Evolutionary conservation across 1,140 invertebrate genomes (phyloP), one percentile per base, ranked within the genome.

Genomic region (Caenorhabditis latens): DNA sequence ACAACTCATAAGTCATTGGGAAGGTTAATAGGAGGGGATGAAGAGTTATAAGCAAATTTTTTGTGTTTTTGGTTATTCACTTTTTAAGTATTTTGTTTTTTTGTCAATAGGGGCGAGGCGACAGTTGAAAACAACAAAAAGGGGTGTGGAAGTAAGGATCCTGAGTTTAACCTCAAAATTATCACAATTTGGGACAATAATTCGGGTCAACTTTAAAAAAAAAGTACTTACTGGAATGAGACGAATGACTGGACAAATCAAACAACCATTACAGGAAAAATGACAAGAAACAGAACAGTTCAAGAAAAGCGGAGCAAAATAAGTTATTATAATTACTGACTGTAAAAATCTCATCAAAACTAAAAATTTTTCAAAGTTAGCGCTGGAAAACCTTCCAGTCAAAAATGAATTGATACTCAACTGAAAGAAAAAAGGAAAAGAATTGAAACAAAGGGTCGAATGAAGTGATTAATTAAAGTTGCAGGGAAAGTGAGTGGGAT

Each of bases 221-320:
- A 13, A 13, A 50, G 71, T 21, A 13, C 21, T 50, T 53, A 53
- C 4, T 79, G 71, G 71, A 79, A 79, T 79, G 71, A 21, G 71
- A 46, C 46, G 71, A 16, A 79, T 79, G 71, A 79, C 71, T 79
- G 71, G 71, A 79, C 0, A 13, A 79, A 79, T 79, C 71, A 79
- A 79, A 79, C 71, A 79, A 79, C 71, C 71, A 79, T 79, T 46
- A 79, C 71, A 79, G 71, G 40, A 79, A 14, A 79, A 79, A 79
- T 53, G 71, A 79, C 46, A n/a, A 79, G 14, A 50, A 53, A 50
- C 71, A 79, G 40, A 50, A 79, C 19, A 50, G 53, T 75, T 75
- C n/a, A 50, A 50, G 46, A 48, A 4, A 50, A 43, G 21, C 8
- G 46, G 8, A 4, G 65, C 40, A 16, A 46, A 48, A 79, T 32